Evolutionary conservation across 2,888 invertebrate genomes (phyloP), one percentile per base, ranked within the genome.

Genomic region (Drosophila nr. fundita): DNA sequence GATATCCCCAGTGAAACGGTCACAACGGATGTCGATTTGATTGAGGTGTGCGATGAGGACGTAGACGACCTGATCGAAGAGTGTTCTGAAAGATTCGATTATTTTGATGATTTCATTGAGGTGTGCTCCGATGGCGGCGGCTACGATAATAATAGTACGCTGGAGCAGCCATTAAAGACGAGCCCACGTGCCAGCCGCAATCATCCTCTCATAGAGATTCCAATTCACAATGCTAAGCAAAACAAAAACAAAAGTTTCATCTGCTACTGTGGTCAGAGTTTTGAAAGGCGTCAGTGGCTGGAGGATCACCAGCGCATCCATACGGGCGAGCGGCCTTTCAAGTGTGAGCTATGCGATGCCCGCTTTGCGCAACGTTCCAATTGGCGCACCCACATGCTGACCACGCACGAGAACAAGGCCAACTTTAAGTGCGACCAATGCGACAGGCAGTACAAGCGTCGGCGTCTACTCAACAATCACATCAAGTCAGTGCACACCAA

Each of bases 291-390:
- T 53, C 96, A 96, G 0, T 97, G 97, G 90, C 95, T 97, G 1
- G 92, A 95, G n/a, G 97, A 97, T 91, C 97, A 97, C 81, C 95
- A 96, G 91, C 93, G 97, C 36, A 96, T 95, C 4, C 97, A 97
- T 76, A 97, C 97, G 0, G 95, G 97, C 0, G 97, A 97, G 91
- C 95, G 96, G 4, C 97, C 97, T 0, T 97, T 96, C 91, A 94
- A 95, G 77, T 97, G 97, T 89, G 96, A 97, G 78, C 94, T 95
- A 55, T 97, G 97, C 91, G 95, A 95, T 2, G 95, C 97, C 0
- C 95, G 96, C 0, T 97, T 97, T 93, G 95, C 97, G 24, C 97
- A 97, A 92, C 94, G 97, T 29, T 96, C 96, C 40, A 97, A 97
- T 93, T 93, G 97, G 78, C 96, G 96, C 91, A 96, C 96, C 0